These are phyloP conservation scores for Malacosoma neustria DNA, from an alignment of 2,888 invertebrate species.

Conservation along the genomic window DNA sequence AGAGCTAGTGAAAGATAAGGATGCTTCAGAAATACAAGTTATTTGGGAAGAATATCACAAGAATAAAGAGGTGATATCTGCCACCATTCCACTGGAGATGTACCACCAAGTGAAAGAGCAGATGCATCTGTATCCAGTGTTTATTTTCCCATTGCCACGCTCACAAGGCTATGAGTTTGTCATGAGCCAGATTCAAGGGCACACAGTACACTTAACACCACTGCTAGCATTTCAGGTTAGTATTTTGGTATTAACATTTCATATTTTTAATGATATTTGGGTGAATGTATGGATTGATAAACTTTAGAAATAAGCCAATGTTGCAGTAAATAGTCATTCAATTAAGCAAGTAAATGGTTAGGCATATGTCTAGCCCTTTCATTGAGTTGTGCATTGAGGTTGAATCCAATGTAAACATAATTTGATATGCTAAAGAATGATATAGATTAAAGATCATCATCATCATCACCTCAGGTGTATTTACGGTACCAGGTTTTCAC, in stretches of 20 bases:
- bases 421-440: too few species aligned
- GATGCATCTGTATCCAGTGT: conserved; percentile 78
- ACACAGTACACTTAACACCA: conserved; percentile 88
- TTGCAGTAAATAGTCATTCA: too few species aligned
- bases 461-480: too few species aligned
- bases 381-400: too few species aligned
- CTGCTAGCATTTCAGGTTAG: conserved; percentile 86
- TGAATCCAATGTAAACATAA: too few species aligned
- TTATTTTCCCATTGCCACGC: conserved; percentile 87
- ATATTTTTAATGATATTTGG: neutral
- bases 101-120: conserved; percentile 75
- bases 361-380: too few species aligned
- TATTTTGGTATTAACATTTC: neutral
- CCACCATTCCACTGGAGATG: conserved; percentile 77
- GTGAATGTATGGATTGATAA: neutral
- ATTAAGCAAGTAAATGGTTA: too few species aligned
- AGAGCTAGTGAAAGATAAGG: conserved; percentile 82
- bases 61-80: conserved; percentile 84
- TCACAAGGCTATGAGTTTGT: conserved; percentile 91
- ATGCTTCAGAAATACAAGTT: conserved; percentile 79
- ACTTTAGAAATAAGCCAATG: neutral
- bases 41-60: conserved; percentile 90
- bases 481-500: too few species aligned
- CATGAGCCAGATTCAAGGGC: conserved; percentile 82
- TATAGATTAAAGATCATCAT: too few species aligned